Evolutionary conservation across 2,797 vertebrate species (phyloP), one percentile per base, ranked within the genome.

Genomic region (Hippopotamyrus pictus): DNA sequence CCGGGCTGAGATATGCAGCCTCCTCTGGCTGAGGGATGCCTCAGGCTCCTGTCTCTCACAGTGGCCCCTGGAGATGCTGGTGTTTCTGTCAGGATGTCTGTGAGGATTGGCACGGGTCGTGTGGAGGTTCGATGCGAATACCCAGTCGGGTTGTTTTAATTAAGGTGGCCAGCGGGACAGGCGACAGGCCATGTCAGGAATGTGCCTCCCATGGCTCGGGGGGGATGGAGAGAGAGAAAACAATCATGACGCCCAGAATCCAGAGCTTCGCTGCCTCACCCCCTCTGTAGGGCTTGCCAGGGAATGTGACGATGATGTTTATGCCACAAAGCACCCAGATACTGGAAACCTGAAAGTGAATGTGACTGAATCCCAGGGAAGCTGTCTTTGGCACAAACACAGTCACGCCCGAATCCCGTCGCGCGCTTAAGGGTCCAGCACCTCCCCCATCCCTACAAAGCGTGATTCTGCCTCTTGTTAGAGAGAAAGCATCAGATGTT

Each of bases 121-220:
- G 33, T 37, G 51, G 17, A 41, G 33, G 25, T 33, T 50, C 3
- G 5, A 4, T 5, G 51, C 3, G n/a, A 46, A 57, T 50, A 44
- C n/a, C 73, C 33, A 14, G 50, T 17, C 9, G 17, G 33, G 44
- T 85, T 19, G 33, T 88, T 88, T 88, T 90, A 90, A 90, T 88
- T 88, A 88, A 84, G 50, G 25, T 57, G 48, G 86, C 44, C 53
- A 33, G 89, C 19, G 22, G 86, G 86, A 65, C 11, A 54, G 29
- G 88, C 73, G 69, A 37, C 89, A 90, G 89, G 87, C 89, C n/a
- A n/a, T n/a, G n/a, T 46, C 51, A 2, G 11, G 76, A 41, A 87
- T 86, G 51, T 59, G 86, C 86, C 65, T 86, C 17, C 59, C 62
- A 79, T 44, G 46, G 14, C 76, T 44, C 8, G 4, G 73, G 2